Conservation (phyloP, 2,888 invertebrate genomes). For the Diplolepis rosae region DNA sequence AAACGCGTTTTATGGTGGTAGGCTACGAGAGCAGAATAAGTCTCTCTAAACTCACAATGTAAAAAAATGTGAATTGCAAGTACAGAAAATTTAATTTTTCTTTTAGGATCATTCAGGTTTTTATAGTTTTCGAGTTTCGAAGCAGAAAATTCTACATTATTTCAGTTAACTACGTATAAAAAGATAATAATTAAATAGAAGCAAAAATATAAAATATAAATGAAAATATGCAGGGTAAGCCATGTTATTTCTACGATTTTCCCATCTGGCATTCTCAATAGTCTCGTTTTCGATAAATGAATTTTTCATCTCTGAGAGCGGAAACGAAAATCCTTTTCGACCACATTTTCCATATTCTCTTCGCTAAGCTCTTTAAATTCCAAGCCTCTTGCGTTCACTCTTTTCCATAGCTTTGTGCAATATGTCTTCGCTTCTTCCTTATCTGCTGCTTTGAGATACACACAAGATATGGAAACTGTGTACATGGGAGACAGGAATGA, state of each 20-base stretch:
- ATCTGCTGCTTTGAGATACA: neutral
- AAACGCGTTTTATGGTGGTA: neutral
- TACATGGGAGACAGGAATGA: neutral
- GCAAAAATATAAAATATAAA: neutral
- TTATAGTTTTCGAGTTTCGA: neutral
- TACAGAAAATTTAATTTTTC: neutral
- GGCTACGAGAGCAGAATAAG: neutral
- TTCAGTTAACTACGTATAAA: neutral
- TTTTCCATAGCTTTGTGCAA: neutral
- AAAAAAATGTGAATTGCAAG: neutral
- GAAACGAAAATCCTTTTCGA: conserved; percentile 18
- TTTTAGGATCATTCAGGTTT: too few species aligned
- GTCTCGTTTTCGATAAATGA: conserved; percentile 22
- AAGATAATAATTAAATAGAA: neutral
- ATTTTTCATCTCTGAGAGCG: conserved; percentile 9
- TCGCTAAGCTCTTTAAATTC: neutral
- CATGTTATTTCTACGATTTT: conserved; percentile 11
- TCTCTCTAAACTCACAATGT: neutral
- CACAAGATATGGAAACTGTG: neutral
- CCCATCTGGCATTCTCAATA: neutral
- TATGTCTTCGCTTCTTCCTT: neutral
- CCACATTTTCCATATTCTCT: neutral
- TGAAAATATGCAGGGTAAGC: conserved; percentile 4
- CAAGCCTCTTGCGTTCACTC: neutral
- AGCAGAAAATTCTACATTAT: neutral